These are phyloP conservation scores for Pocota personata DNA, from an alignment of 2,888 invertebrate species.

Conservation along the genomic window DNA sequence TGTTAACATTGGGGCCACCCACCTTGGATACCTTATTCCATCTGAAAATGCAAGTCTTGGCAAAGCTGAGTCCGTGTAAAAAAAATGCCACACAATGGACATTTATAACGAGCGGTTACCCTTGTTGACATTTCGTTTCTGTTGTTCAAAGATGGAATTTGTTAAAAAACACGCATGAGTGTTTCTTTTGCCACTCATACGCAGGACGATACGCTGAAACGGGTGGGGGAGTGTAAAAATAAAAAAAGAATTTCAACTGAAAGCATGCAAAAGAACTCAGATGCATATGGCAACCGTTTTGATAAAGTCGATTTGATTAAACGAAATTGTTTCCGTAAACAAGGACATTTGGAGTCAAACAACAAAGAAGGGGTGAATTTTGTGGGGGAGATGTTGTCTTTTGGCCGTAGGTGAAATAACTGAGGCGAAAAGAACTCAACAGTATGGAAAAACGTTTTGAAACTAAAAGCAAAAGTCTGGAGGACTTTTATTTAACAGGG, in stretches of 20 bases:
- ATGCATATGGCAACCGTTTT: conserved; percentile 19
- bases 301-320: conserved; percentile 18
- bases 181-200: conserved; percentile 59
- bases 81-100: conserved; percentile 56
- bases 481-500: neutral
- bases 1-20: conserved; percentile 56
- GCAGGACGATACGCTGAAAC: neutral
- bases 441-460: conserved; percentile 67
- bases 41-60: conserved; percentile 14
- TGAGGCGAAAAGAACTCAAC: conserved; percentile 59
- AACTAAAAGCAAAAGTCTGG: neutral
- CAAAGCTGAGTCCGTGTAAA: neutral
- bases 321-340: conserved; percentile 64
- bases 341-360: neutral
- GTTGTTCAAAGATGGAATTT: conserved; percentile 68
- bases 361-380: conserved; percentile 1
- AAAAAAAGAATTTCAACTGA: conserved; percentile 4
- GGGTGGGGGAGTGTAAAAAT: neutral
- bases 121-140: conserved; percentile 61
- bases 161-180: conserved; percentile 69
- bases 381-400: conserved; percentile 39
- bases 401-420: conserved; percentile 37
- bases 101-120: conserved; percentile 64
- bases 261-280: neutral
- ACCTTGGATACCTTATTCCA: conserved; percentile 21